phyloP scores from a whole-genome alignment of 2,888 invertebrate species.

The Gerris lacustris region DNA sequence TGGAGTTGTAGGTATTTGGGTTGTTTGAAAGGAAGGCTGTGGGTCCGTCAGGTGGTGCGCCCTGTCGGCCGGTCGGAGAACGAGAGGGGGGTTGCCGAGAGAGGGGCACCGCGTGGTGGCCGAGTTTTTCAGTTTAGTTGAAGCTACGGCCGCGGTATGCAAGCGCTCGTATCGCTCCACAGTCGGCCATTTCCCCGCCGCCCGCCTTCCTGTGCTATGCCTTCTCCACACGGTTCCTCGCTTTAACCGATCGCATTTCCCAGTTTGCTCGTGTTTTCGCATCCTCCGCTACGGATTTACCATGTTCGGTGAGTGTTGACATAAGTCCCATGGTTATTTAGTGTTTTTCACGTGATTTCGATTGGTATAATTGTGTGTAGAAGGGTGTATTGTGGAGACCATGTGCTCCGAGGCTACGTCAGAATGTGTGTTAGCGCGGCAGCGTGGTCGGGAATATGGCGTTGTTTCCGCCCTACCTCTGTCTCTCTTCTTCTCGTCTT shows the following conservation, averaged over 20 bases:
- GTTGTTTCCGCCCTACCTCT: background rate
- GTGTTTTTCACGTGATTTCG: background rate
- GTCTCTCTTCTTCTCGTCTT: background rate
- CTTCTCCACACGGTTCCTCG: background rate
- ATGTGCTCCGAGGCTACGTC: background rate
- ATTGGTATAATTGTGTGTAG: background rate
- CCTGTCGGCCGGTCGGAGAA: background rate
- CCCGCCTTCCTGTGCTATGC: background rate
- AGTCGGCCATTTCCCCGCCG: conserved; percentile 1
- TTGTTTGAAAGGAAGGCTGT: background rate
- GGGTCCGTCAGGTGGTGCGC: background rate
- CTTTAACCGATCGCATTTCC: background rate
- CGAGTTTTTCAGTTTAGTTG: background rate
- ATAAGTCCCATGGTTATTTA: background rate
- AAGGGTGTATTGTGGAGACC: background rate
- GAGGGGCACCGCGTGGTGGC: background rate
- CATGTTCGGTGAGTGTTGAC: background rate
- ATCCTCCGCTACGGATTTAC: background rate
- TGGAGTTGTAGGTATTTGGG: background rate
- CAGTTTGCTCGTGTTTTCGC: background rate
- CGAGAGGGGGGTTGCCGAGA: background rate
- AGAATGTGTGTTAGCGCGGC: background rate
- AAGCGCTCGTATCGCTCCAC: background rate
- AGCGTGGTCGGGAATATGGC: conserved; percentile 5
- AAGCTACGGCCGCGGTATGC: background rate